Evolutionary conservation across 2,888 invertebrate genomes (phyloP), one percentile per base, ranked within the genome.

Genomic region (Anodontia alba): DNA sequence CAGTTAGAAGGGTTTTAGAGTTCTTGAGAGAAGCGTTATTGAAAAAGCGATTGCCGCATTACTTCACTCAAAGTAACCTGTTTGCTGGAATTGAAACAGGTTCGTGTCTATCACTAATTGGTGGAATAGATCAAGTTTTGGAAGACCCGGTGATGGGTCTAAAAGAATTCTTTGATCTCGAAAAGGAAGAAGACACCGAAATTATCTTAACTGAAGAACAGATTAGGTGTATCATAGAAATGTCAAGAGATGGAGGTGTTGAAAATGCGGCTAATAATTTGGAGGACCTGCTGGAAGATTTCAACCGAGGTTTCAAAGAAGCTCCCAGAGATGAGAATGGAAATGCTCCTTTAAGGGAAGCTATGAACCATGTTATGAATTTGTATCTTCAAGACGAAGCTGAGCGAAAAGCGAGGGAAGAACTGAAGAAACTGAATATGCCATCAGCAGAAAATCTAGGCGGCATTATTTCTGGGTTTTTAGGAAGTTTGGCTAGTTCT

Each of bases 271-370:
- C 71, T 0, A 26, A 23, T 5, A 42, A 7, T 12, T 69, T 80
- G 0, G 80, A 80, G n/a, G 78, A 83, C 26, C 75, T 78, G 0
- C 38, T 80, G 49, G 49, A 77, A 31, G 83, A 83, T 26, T 78
- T 83, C 20, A 74, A 80, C 20, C 51, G 80, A 31, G 80, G 80
- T 38, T 74, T 80, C 10, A 76, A 78, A 36, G 76, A 78, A 12
- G 49, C 73, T 26, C 69, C 54, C 0, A 72, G 70, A 51, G 74
- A 74, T 68, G 33, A n/a, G 17, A 31, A 80, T 5, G 74, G 68
- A 23, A 68, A 73, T 12, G 38, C 73, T 3, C 80, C 78, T 1
- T 67, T 83, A 3, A 62, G 69, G 26, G 73, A 77, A 33, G 81
- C 81, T 20, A 43, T 77, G 29, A 43, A 43, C 2, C 42, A 69